A percentile compares a stretch with the other conserved stretches of the same genome.
Conservation (phyloP, 2,113 vertebrate genomes). For the Aplodontia rufa region DNA sequence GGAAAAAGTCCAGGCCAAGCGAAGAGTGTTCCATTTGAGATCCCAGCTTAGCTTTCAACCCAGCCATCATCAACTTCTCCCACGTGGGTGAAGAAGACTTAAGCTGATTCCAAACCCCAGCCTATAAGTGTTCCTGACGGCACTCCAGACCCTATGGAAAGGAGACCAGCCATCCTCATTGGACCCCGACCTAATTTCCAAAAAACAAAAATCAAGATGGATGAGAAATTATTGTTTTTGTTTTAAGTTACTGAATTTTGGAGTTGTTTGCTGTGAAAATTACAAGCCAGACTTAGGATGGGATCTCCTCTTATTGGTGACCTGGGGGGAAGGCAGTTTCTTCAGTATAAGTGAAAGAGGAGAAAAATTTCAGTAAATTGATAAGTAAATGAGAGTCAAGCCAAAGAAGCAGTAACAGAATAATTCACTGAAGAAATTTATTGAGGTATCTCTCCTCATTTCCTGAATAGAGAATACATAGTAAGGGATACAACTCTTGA, state of each 20-base stretch:
- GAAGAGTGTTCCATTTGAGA: background rate
- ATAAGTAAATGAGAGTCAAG: background rate
- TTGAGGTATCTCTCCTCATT: background rate
- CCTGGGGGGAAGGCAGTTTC: background rate
- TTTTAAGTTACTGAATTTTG: background rate
- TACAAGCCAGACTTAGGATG: background rate
- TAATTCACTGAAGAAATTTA: too few species aligned
- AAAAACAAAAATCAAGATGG: background rate
- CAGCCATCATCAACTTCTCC: background rate
- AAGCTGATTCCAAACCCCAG: background rate
- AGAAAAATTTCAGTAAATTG: background rate
- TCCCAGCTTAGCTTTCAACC: background rate
- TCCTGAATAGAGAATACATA: background rate
- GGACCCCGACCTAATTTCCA: background rate
- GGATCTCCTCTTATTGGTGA: background rate
- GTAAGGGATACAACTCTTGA: background rate
- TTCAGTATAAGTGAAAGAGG: background rate
- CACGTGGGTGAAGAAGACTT: background rate
- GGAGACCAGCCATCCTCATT: background rate
- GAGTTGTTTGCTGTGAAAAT: background rate
- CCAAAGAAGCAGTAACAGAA: background rate
- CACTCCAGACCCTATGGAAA: background rate
- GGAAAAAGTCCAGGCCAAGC: background rate
- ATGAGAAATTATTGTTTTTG: background rate
- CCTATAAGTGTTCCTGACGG: background rate